A percentile compares a stretch with the other conserved stretches of the same genome.
Conservation (phyloP, 2,113 vertebrate genomes). For the Cepphus grylle region DNA sequence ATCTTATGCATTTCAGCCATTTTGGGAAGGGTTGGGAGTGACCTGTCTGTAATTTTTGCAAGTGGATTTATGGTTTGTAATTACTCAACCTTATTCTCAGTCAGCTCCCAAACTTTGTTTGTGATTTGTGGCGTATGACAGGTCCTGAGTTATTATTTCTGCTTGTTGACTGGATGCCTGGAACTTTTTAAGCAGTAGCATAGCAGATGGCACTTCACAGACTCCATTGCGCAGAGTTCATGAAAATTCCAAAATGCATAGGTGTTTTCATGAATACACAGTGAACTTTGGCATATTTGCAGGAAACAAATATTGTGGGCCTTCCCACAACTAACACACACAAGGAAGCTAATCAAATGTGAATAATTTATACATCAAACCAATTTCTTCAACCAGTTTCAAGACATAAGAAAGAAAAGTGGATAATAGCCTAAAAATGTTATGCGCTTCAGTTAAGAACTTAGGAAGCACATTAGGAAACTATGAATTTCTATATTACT, state of each 20-base stretch:
- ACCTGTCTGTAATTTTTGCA: background rate
- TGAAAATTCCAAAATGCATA: background rate
- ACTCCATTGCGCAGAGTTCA: background rate
- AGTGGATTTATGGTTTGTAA: background rate
- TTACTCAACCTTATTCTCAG: background rate
- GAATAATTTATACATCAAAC: background rate
- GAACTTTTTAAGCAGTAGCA: background rate
- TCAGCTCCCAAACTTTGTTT: background rate
- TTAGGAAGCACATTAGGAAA: background rate
- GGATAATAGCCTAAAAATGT: background rate
- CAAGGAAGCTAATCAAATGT: background rate
- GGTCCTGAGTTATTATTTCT: background rate
- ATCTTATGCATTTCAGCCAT: background rate
- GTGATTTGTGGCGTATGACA: background rate
- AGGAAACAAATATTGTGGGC: background rate
- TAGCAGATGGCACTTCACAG: background rate
- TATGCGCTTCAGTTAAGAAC: background rate
- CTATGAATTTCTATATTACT: background rate
- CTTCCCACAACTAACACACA: background rate
- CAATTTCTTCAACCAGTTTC: background rate
- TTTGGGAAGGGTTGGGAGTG: background rate
- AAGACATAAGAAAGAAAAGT: background rate
- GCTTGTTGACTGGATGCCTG: background rate
- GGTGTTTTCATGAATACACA: background rate
- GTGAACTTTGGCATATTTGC: background rate